Evolutionary conservation across 2,888 invertebrate genomes (phyloP).

Genomic region (Heteromyza rotundicornis): DNA sequence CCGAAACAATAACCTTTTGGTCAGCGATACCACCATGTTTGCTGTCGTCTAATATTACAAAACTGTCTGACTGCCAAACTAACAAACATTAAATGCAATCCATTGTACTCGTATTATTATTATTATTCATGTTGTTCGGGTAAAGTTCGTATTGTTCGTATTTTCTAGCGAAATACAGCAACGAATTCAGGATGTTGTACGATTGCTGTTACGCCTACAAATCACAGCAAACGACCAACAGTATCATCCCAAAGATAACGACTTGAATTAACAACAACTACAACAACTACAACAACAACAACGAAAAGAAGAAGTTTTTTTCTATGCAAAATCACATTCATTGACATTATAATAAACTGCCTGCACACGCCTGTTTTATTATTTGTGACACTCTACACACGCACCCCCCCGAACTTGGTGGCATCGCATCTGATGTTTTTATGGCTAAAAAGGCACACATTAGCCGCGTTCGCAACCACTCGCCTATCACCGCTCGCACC

Average conservation of each 20-base stretch:
- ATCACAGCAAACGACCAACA: constrained; percentile 4
- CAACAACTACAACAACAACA: constrained; percentile 8
- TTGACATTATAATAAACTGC: constrained; percentile 54
- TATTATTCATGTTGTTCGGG: no score
- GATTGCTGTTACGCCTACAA: constrained; percentile 13
- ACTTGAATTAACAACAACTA: constrained; percentile 29
- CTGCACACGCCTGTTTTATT: constrained; percentile 60
- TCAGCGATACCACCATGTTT: no score
- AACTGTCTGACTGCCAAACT: no score
- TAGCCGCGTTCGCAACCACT: background rate
- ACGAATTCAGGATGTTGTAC: no score
- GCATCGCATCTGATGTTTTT: background rate
- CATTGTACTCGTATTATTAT: no score
- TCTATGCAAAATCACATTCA: constrained; percentile 24
- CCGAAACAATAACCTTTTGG: no score
- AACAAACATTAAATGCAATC: no score
- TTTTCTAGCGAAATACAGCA: no score
- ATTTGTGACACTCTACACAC: constrained; percentile 35
- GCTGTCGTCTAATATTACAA: no score
- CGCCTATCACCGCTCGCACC: constrained; percentile 29
- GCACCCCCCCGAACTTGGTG: background rate
- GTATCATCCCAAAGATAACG: no score
- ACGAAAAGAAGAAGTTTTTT: constrained; percentile 17
- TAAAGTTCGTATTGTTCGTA: no score
- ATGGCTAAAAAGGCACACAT: background rate